phyloP scores from a whole-genome alignment of 2,888 invertebrate species.

The Scaptomyza flava region DNA sequence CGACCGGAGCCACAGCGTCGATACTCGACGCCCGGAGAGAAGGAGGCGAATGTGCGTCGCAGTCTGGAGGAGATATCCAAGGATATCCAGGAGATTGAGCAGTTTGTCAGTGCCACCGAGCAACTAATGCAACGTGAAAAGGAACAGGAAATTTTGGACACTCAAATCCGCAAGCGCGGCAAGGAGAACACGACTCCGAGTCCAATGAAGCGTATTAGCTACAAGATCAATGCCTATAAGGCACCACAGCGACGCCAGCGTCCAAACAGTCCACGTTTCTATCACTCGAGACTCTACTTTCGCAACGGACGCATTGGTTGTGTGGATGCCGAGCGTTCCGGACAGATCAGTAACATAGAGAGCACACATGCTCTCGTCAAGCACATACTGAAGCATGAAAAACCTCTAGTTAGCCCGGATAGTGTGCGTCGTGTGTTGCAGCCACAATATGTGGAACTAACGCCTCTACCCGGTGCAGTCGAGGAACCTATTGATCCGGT shows the following conservation, averaged over 20 bases:
- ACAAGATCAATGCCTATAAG: conserved; percentile 83
- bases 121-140: conserved; percentile 81
- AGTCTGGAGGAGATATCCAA: conserved; percentile 84
- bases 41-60: conserved; percentile 81
- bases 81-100: conserved; percentile 84
- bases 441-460: conserved; percentile 60
- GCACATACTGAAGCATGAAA: conserved; percentile 83
- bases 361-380: conserved; percentile 84
- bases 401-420: conserved; percentile 83
- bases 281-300: conserved; percentile 83
- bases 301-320: conserved; percentile 84
- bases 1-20: conserved; percentile 71
- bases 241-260: conserved; percentile 66
- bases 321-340: conserved; percentile 80
- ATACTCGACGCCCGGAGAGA: conserved; percentile 81
- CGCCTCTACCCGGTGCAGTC: conserved; percentile 69
- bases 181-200: conserved; percentile 83
- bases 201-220: conserved; percentile 74
- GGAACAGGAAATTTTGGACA: conserved; percentile 73
- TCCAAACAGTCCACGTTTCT: conserved; percentile 80
- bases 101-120: conserved; percentile 83
- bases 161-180: conserved; percentile 62
- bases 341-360: conserved; percentile 82
- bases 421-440: conserved; percentile 81
- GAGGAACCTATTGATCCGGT: conserved; percentile 55